Evolutionary conservation across 2,888 invertebrate genomes (phyloP).

Genomic region (Abscondita cerata): DNA sequence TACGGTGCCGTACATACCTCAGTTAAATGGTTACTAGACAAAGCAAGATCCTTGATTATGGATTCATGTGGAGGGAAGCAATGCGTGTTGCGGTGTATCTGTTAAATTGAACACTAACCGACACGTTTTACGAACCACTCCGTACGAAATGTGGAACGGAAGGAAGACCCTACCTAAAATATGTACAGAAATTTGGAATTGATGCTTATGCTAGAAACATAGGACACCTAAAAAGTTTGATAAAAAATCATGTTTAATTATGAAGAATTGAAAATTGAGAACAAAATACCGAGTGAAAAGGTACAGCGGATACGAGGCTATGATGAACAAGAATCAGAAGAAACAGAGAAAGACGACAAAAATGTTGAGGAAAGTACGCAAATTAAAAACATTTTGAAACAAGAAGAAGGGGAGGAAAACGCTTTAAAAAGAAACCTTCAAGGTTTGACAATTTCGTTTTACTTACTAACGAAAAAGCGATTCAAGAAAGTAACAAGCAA

Average conservation of each 20-base stretch:
- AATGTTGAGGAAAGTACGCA: background rate
- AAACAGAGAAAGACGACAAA: too few species aligned
- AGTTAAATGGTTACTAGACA: too few species aligned
- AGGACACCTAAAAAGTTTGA: too few species aligned
- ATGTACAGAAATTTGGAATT: background rate
- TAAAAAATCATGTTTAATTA: background rate
- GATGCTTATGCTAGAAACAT: background rate
- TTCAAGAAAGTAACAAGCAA: background rate
- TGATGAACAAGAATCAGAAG: background rate
- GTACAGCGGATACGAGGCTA: background rate
- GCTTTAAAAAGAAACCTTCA: background rate
- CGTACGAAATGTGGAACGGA: too few species aligned
- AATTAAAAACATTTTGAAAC: background rate
- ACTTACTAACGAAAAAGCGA: background rate
- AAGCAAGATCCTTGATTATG: too few species aligned
- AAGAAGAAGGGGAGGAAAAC: background rate
- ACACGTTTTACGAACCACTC: too few species aligned
- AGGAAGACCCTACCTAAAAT: too few species aligned
- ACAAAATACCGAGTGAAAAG: background rate
- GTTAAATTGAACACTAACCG: too few species aligned
- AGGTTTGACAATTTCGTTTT: background rate
- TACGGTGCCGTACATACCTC: too few species aligned
- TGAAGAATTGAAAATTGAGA: background rate
- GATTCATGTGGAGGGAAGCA: too few species aligned
- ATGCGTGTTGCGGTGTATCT: too few species aligned